Percentiles rank a stretch among this genome's conserved stretches.
These are phyloP conservation scores for Aurelia coerulea DNA, from an alignment of 30 jellyfish, hydroid and myxozoan species.

Conservation along the genomic window DNA sequence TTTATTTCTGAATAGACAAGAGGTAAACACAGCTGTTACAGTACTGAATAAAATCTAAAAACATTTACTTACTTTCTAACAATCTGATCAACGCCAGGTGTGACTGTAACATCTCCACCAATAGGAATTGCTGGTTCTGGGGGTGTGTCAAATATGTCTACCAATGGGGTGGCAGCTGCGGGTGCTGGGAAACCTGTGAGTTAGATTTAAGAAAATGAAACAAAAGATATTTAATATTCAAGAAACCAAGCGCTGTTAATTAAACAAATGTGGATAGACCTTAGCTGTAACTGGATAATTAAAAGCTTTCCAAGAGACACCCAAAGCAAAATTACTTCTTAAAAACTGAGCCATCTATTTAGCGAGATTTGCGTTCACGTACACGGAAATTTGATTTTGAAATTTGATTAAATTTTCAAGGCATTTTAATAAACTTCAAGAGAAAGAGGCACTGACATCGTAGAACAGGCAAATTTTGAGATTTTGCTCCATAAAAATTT, in stretches of 20 bases:
- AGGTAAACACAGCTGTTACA: too few relatives aligned
- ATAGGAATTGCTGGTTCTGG: slow-evolving; percentile 58
- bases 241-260: not conserved
- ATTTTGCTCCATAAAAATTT: too few relatives aligned
- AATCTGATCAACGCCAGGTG: slow-evolving; percentile 64
- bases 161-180: slow-evolving; percentile 50
- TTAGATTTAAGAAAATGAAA: not conserved
- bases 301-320: not conserved
- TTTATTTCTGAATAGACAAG: too few relatives aligned
- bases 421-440: too few relatives aligned
- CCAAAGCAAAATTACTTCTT: not conserved
- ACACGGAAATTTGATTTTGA: too few relatives aligned
- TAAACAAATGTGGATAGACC: not conserved
- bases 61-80: slow-evolving; percentile 45
- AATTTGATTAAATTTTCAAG: too few relatives aligned
- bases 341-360: too few relatives aligned
- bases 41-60: too few relatives aligned
- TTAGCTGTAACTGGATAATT: not conserved
- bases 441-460: too few relatives aligned
- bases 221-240: not conserved
- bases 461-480: too few relatives aligned
- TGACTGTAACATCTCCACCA: slow-evolving; percentile 30
- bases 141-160: slow-evolving; percentile 62
- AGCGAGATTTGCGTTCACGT: too few relatives aligned
- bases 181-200: slow-evolving; percentile 33